Base-by-base conservation (phyloP, 2,113 vertebrate genomes). In the Suricata suricatta region DNA sequence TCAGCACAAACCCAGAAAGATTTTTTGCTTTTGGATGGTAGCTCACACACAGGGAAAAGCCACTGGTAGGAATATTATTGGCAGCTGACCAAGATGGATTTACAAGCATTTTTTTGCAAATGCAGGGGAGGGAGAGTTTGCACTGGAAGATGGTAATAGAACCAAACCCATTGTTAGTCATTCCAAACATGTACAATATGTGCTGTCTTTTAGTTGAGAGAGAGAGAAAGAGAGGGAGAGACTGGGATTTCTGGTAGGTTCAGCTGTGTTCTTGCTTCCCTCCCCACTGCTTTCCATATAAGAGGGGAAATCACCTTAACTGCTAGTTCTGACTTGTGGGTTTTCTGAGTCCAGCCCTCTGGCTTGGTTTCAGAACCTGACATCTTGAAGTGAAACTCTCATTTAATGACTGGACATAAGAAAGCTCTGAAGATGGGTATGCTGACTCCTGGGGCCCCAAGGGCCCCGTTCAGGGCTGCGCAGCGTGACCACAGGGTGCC, bases 51-150 rank as follows among this genome's bases (percentile, higher is more conserved):
- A 6, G 14, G 29, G 8, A 16, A 8, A 16, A 69, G 27, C 19
- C 15, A 7, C 54, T 86, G 77, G 38, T 64, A 21, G 72, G 47
- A 88, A 64, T 35, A 35, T 47, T 76, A 44, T 31, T 35, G 91
- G 82, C 85, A 74, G 92, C 68, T 66, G 74, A 95, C 35, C 76
- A 79, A 88, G 74, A 74, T 44, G 29, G 63, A 88, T 90, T 91
- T 85, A 74, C 4, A 54, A 66, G 88, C 17, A 15, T 94, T 76
- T 33, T 95, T 88, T 79, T 82, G 38, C 77, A 94, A 97, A 85
- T 52, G 44, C 82, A 87, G 52, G 38, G 52, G 64, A 94, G 33
- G 38, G 31, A 64, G 13, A 31, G 52, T 77, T 84, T 88, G 35
- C 2, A 11, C 57, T 90, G 25, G 35, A 86, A 91, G 96, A 44